phyloP scores from a whole-genome alignment of 2,888 invertebrate species.

The Protonemura montana region DNA sequence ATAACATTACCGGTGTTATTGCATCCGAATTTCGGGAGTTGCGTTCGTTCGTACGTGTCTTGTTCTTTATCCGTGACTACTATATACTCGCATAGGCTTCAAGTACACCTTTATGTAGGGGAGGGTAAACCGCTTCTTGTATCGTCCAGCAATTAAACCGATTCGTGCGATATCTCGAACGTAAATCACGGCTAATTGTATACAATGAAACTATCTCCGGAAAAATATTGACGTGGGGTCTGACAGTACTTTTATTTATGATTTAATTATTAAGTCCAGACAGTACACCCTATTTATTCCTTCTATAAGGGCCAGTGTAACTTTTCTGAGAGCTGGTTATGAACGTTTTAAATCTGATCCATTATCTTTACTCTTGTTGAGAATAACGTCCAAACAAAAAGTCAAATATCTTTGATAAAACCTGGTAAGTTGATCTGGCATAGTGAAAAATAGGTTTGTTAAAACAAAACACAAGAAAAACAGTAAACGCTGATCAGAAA shows the following conservation, averaged over 20 bases:
- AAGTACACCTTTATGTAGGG: neutral
- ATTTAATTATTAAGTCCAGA: neutral
- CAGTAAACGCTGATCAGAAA: too few relatives aligned
- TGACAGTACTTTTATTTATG: neutral
- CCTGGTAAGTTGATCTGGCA: too few relatives aligned
- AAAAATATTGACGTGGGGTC: neutral
- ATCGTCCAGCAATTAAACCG: neutral
- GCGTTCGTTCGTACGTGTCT: neutral
- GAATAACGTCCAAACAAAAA: too few relatives aligned
- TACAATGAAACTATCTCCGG: slow-evolving; percentile 7
- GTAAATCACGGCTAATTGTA: neutral
- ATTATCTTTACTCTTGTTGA: too few relatives aligned
- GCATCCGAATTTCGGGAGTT: neutral
- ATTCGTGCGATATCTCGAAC: neutral
- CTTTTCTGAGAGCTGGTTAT: too few relatives aligned
- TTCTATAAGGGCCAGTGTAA: too few relatives aligned
- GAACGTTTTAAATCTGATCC: too few relatives aligned
- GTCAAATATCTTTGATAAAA: too few relatives aligned
- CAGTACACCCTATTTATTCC: neutral
- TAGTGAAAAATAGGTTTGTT: too few relatives aligned
- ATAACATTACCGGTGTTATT: neutral
- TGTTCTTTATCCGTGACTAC: neutral
- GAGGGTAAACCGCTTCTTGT: neutral
- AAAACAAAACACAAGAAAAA: too few relatives aligned
- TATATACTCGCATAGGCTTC: neutral